Evolutionary conservation across 2,888 invertebrate species (phyloP), one percentile per base, ranked within the genome.

Genomic region (Oxyteleia sp.): DNA sequence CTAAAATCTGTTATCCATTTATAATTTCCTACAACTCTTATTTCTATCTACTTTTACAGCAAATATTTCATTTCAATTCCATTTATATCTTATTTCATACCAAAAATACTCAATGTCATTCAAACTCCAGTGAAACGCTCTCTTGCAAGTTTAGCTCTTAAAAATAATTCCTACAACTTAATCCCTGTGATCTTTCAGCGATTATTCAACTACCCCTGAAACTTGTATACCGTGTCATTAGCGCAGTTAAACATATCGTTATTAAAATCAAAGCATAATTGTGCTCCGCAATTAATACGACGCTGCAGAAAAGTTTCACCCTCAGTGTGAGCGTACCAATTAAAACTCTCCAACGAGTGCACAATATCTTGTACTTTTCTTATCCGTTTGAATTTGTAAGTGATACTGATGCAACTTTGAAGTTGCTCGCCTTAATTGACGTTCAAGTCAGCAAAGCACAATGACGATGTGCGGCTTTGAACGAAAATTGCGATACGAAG

Each of bases 331-430:
- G 32, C 32, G 32, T 1, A 32, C 38, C 38, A 38, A 38, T 38
- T 38, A 38, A 38, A 38, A 13, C 38, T 38, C 38, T 13, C 13
- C 2, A 4, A 38, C 38, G 13, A 63, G 35, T 13, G 63, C n/a
- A 13, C 47, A 47, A 47, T 47, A 51, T 38, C 64, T 55, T 45
- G 16, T 29, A 16, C 38, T 38, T 38, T 2, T 38, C 38, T 38
- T 43, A 43, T 45, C 15, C 20, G 45, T 61, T 74, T 53, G 43
- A 55, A 47, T 66, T 64, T 43, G 26, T 38, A 59, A 64, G 20
- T 23, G 57, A 61, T 76, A 59, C 59, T 51, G 76, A 76, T 76
- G 68, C 43, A 57, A 76, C 68, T 76, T 76, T 59, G 59, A 76
- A 68, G 76, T 47, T 45, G 53, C 11, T 32, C 35, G 43, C 2